Evolutionary conservation across 1,140 invertebrate species (phyloP), one percentile per base, ranked within the genome.

Genomic region (Forficula auricularia): DNA sequence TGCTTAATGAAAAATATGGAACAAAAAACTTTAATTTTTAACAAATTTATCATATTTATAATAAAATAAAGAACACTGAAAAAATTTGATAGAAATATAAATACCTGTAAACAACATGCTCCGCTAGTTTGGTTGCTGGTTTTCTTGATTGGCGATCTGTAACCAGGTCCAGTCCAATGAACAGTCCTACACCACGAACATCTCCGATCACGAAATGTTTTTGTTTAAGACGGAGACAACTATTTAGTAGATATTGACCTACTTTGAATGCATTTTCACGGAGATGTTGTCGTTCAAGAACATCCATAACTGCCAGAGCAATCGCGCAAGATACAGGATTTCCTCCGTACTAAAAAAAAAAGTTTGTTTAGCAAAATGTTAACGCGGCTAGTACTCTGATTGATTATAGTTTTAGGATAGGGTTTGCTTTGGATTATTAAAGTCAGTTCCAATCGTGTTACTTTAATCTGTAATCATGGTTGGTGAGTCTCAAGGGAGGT

Each of bases 271-370:
- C 90, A 52, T 90, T 77, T 49, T 90, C 75, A 52, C 79, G 68
- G 10, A 98, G 64, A 37, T 75, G 72, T 57, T 98, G 90, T 35
- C 83, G 73, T 54, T 91, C 82, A 44, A 98, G 86, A 1, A 90
- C 79, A 54, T 95, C 84, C 56, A 98, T 75, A 3, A 98, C 94
- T 8, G 91, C 88, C 58, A 89, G 83, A 2, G 88, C 90, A 47
- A 96, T 80, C 0, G 92, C 89, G 60, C 91, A 96, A 0, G 91
- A 92, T 0, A 98, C 92, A 32, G 94, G 91, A 68, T 98, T 98
- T 2, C 94, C 95, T 3, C 94, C 94, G 59, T 91, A 97, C 84
- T 91, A 60, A 18, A 71, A 70, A 45, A 54, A 33, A 49, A 30
- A 19, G n/a, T n/a, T 42, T n/a, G 10, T 27, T 6, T 6, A 27